Base-by-base conservation (phyloP, 1,140 invertebrate genomes). In the Marisa cornuarietis region DNA sequence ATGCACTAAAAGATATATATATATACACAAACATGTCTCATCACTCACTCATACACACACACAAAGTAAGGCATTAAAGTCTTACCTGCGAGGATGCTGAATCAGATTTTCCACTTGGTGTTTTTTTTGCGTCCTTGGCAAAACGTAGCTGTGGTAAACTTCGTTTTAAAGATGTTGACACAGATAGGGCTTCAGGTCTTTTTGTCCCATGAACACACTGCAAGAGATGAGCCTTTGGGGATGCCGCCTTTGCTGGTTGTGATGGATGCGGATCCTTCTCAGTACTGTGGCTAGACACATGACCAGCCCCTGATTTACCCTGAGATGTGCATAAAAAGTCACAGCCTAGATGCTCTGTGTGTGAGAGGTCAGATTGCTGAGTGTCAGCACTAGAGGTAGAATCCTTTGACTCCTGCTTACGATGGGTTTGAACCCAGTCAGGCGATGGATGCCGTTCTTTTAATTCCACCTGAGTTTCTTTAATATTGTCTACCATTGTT, bases 401-500 rank as follows among this genome's bases (percentile, higher is more conserved):
- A 31, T 87, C 88, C 74, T 90, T 90, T 6, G 90, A 90, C 62
- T 88, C 88, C 76, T 90, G 88, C 80, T 90, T 90, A 14, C 87
- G 81, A 82, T 90, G 89, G 24, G 87, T 88, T 52, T 84, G 85
- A 11, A 86, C 82, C 88, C 86, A 88, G 31, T 87, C 85, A 1
- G 78, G 42, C 16, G 81, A 78, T 9, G 84, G 81, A 49, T 87
- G 84, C 71, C 85, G 86, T 79, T 93, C 91, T 81, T 92, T 90
- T 72, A 99, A 92, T 85, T 98, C 96, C 85, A 95, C 95, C 88
- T 97, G 95, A 3, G 97, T 98, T 87, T 98, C 96, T 87, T 97
- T 96, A 9, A 98, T 96, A 91, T 98, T 99, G 90, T 97, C 96
- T 91, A 98, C 98, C 96, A 99, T 98, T 82, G 97, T 98, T 83